A percentile compares a stretch with the other conserved stretches of the same genome.
Evolutionary conservation across 1,140 invertebrate genomes (phyloP).

Genomic region (Anoplolepis gracilipes): DNA sequence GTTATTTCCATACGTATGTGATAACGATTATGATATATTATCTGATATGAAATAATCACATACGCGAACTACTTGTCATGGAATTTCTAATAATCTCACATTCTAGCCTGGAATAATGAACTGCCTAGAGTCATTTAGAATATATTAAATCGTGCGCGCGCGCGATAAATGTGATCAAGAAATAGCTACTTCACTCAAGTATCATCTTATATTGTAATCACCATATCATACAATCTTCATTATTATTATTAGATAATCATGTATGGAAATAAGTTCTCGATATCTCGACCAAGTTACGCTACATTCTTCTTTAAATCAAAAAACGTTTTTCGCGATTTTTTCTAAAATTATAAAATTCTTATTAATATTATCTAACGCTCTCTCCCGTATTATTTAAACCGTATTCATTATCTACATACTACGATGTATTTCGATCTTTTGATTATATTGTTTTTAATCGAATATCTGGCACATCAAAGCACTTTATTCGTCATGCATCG

Average conservation of each 20-base stretch:
- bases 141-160: neutral
- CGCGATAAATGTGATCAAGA: neutral
- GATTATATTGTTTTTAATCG: neutral
- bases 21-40: slow-evolving; percentile 40
- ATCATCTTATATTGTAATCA: slow-evolving; percentile 29
- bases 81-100: slow-evolving; percentile 40
- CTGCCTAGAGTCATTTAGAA: slow-evolving; percentile 14
- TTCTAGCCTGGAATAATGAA: slow-evolving; percentile 39
- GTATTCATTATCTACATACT: neutral
- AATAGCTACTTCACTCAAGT: neutral
- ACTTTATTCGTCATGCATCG: slow-evolving; percentile 15
- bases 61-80: slow-evolving; percentile 3
- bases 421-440: neutral
- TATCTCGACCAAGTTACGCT: neutral
- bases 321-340: neutral
- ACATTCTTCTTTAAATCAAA: neutral
- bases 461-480: neutral
- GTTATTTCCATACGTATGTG: neutral
- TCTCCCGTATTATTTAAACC: neutral
- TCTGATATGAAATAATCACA: neutral
- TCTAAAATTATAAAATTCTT: neutral
- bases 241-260: slow-evolving; percentile 46
- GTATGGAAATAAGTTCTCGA: slow-evolving; percentile 7
- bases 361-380: neutral
- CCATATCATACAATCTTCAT: slow-evolving; percentile 12